These are phyloP conservation scores for Mobula birostris DNA, from an alignment of 2,113 vertebrate species.

Conservation along the genomic window DNA sequence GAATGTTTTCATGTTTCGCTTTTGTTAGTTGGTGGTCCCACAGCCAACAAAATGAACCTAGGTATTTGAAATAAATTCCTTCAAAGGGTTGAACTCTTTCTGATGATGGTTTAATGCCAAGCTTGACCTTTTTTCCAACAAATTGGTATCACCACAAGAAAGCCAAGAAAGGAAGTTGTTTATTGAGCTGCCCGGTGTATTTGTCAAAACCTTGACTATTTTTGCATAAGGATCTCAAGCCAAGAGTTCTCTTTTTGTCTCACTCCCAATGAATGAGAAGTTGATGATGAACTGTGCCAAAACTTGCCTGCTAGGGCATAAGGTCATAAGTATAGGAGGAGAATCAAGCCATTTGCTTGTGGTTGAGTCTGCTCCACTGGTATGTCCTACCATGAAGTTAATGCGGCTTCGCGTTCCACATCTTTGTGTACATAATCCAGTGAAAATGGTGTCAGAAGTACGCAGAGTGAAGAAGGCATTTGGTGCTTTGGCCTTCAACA, in stretches of 20 bases:
- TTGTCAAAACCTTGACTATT: background rate
- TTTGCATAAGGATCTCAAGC: no score
- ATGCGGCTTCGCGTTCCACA: background rate
- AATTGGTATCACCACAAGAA: background rate
- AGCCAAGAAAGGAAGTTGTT: background rate
- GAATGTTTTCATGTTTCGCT: background rate
- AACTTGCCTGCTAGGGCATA: background rate
- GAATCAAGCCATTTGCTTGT: no score
- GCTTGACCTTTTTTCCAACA: background rate
- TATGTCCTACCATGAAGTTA: background rate
- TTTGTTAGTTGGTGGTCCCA: background rate
- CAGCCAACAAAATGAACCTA: background rate
- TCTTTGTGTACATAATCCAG: no score
- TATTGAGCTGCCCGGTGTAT: background rate
- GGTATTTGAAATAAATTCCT: background rate
- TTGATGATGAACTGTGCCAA: background rate
- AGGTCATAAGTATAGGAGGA: no score
- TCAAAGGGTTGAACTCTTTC: background rate
- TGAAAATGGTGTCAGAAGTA: no score
- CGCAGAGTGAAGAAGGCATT: no score
- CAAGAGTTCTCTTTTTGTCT: background rate
- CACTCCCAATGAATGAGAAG: background rate
- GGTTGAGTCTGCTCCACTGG: no score
- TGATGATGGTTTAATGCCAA: background rate
- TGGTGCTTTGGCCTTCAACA: no score